Base-by-base conservation (phyloP, 1,140 invertebrate species). In the Aplysia californica region DNA sequence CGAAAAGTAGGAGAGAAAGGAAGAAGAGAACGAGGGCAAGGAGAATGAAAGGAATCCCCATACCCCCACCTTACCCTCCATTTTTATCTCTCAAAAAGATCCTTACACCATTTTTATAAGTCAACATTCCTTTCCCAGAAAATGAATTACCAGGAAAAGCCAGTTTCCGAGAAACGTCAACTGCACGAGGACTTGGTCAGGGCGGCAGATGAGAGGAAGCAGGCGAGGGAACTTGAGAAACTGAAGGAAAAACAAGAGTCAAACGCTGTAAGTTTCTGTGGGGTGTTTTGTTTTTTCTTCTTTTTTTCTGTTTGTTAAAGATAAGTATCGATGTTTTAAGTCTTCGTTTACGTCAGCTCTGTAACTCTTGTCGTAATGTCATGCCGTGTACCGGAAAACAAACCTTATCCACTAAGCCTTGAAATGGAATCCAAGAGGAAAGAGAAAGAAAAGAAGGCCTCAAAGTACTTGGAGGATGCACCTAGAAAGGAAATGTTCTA, bases 201-300 rank as follows among this genome's bases (percentile, higher is more conserved):
- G 18, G 41, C 73, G 33, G 81, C 80, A 0, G 79, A 82, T 55
- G 85, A 86, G 41, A 56, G 83, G 39, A 65, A 80, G 39, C 69
- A 79, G 31, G 65, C 58, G 21, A 73, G 70, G 69, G 59, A 80
- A 61, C 75, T 86, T 31, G 79, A 84, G 2, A 83, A 77, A 44
- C 71, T 86, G 5, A 79, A 82, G 66, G 84, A 84, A 10, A 79
- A 70, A 35, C 85, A 86, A 50, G 77, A 85, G 64, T 80, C 75
- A 50, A 80, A 77, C 61, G 69, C 79, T 61, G 84, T 85, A 69
- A 78, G 75, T 56, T 31, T 4, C 2, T 69, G 10, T 50, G 10
- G n/a, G n/a, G 44, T 15, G 10, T 15, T 50, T 10, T 50, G 10
- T 15, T 50, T 50, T 10, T n/a, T 15, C 10, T 50, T 50, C 44